These are phyloP conservation scores for Rhamnusium bicolor DNA, from an alignment of 2,888 invertebrate species.

Conservation along the genomic window DNA sequence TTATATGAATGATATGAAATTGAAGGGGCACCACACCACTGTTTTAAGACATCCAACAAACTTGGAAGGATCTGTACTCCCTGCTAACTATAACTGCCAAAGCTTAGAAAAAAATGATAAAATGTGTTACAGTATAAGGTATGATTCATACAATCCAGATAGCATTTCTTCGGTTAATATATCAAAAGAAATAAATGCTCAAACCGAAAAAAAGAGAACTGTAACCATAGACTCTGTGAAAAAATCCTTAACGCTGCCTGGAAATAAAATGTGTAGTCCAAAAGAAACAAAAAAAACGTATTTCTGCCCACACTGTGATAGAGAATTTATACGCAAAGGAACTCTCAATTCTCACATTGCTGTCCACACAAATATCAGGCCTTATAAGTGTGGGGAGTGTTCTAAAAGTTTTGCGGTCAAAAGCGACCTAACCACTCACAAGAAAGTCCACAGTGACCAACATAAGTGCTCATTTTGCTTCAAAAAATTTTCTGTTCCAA, in stretches of 20 bases:
- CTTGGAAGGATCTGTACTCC: background rate
- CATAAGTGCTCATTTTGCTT: constrained; percentile 66
- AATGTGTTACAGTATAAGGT: constrained; percentile 11
- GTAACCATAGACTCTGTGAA: constrained; percentile 9
- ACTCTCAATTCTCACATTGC: constrained; percentile 67
- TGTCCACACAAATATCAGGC: constrained; percentile 64
- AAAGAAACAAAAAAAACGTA: constrained; percentile 51
- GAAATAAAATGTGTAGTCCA: background rate
- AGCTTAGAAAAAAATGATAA: background rate
- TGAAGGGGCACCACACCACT: background rate
- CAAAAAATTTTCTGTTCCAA: constrained; percentile 67
- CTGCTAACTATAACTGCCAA: background rate
- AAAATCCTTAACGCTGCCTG: background rate
- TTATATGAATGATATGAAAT: background rate
- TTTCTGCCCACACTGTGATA: constrained; percentile 65
- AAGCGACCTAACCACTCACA: constrained; percentile 66
- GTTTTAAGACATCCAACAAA: constrained; percentile 5
- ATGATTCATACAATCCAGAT: background rate
- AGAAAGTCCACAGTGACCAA: constrained; percentile 65
- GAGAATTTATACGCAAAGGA: constrained; percentile 64
- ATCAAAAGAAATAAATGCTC: background rate
- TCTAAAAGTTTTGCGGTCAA: constrained; percentile 65
- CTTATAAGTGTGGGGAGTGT: constrained; percentile 66
- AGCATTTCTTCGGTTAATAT: background rate
- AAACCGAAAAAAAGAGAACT: background rate